A percentile compares a stretch with the other conserved stretches of the same genome.
Evolutionary conservation across 2,797 vertebrate species (phyloP).

Genomic region (Gymnoscopelus microlampas): DNA sequence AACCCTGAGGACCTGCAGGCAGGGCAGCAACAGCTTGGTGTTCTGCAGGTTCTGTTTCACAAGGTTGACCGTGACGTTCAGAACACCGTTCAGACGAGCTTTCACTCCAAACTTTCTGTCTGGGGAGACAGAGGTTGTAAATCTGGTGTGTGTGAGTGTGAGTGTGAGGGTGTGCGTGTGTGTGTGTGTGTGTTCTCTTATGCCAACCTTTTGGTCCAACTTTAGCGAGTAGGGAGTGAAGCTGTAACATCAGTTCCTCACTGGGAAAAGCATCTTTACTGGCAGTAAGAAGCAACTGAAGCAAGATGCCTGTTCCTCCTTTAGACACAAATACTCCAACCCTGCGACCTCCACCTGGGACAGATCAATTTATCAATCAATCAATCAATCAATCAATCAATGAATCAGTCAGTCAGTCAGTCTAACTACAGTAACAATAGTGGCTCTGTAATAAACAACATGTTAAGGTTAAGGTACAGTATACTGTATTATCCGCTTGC

Average conservation of each 20-base stretch:
- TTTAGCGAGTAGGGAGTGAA: constrained; percentile 94
- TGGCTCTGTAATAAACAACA: neutral
- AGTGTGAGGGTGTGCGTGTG: neutral
- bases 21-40: constrained; percentile 90
- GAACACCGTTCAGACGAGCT: constrained; percentile 90
- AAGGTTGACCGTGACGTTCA: constrained; percentile 89
- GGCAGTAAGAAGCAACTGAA: constrained; percentile 88
- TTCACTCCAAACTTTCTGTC: constrained; percentile 98
- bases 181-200: neutral
- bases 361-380: neutral
- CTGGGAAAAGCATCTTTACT: constrained; percentile 88
- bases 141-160: constrained; percentile 14
- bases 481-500: too few species aligned
- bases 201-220: constrained; percentile 92
- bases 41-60: constrained; percentile 94
- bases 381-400: neutral
- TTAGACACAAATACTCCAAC: constrained; percentile 89
- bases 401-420: neutral
- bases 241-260: constrained; percentile 93
- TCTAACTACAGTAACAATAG: constrained; percentile 24
- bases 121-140: constrained; percentile 66
- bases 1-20: constrained; percentile 94
- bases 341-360: constrained; percentile 89
- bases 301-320: constrained; percentile 92
- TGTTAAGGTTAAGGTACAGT: too few species aligned